Conservation (phyloP, 2,797 vertebrate species). For the Malurus leucopterus region DNA sequence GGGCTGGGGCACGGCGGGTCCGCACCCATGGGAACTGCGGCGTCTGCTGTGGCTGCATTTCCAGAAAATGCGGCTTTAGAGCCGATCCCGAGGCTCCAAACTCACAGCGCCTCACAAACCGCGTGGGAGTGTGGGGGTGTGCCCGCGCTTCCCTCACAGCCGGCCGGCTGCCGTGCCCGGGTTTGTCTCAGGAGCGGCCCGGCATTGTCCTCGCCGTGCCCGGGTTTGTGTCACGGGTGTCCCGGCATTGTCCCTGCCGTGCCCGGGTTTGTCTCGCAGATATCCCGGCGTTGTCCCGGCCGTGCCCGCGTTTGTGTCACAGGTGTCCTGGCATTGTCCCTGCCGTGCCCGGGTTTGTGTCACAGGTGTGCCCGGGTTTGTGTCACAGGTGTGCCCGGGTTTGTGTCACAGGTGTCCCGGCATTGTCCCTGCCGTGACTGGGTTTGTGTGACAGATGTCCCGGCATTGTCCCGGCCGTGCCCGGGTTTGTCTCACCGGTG, state of each 20-base stretch:
- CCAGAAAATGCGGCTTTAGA: too few relatives aligned
- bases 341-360: too few relatives aligned
- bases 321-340: too few relatives aligned
- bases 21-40: background rate
- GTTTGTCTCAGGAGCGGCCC: background rate
- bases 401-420: background rate
- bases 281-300: too few relatives aligned
- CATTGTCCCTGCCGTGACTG: too few relatives aligned
- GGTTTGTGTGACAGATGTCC: rapidly evolving
- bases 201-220: background rate
- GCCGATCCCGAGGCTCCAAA: background rate
- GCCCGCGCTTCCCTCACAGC: rapidly evolving
- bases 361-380: rapidly evolving
- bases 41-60: background rate
- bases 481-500: background rate
- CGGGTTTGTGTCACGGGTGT: rapidly evolving
- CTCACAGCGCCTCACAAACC: background rate
- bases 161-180: background rate
- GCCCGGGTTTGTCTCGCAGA: background rate
- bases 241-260: background rate
- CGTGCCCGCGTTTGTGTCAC: rapidly evolving
- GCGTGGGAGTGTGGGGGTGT: too few relatives aligned
- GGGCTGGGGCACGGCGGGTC: background rate
- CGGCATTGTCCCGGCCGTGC: too few relatives aligned
- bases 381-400: too few relatives aligned